Percentiles rank a stretch among this genome's conserved stretches.
phyloP scores from a whole-genome alignment of 1,140 invertebrate species.

The Platorchestia sp. region DNA sequence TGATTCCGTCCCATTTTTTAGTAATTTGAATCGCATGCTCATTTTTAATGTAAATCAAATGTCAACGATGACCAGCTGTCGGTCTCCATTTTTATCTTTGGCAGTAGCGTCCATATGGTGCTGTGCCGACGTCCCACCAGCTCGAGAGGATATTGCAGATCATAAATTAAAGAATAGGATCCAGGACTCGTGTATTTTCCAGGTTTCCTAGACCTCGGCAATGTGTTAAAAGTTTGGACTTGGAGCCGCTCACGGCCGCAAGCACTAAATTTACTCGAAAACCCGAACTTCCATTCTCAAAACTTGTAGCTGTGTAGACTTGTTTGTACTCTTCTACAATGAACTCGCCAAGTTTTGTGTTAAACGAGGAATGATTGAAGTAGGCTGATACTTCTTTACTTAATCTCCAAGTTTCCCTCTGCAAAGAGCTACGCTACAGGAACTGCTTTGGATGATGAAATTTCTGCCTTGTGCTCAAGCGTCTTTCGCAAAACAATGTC shows the following conservation, averaged over 20 bases:
- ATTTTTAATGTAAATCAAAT: not conserved
- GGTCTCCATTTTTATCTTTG: not conserved
- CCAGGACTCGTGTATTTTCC: not conserved
- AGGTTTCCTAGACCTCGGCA: not conserved
- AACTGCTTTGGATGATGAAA: no score
- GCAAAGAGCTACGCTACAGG: no score
- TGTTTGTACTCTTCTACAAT: not conserved
- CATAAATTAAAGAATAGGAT: not conserved
- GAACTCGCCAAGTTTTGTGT: no score
- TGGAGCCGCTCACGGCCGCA: not conserved
- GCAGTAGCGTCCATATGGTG: not conserved
- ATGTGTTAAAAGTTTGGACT: slow-evolving; percentile 2
- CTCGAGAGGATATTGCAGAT: not conserved
- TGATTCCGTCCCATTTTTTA: no score
- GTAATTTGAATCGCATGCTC: not conserved
- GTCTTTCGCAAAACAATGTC: no score
- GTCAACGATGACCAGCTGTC: not conserved
- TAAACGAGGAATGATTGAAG: no score
- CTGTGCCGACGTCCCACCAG: not conserved
- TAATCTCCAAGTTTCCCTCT: no score
- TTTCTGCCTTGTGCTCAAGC: no score
- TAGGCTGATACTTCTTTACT: no score
- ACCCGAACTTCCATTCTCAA: not conserved
- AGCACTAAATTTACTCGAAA: not conserved
- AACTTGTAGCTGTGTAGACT: not conserved